Base-by-base conservation (phyloP, 2,888 invertebrate species). In the Tupiocoris notatus region DNA sequence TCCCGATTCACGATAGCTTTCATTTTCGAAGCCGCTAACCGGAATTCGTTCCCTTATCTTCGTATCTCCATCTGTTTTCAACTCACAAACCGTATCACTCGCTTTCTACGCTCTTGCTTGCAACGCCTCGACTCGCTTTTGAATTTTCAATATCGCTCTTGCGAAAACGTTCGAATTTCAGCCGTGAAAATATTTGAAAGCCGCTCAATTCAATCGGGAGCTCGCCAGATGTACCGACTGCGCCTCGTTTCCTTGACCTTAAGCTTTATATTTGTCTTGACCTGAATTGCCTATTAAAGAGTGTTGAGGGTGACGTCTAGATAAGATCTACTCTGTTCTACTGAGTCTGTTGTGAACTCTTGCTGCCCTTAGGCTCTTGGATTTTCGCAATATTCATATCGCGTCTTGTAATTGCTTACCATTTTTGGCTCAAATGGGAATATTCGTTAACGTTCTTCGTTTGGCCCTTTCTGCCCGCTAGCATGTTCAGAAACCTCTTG, bases 211-310 rank as follows among this genome's bases (percentile, higher is more conserved):
- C 39, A 7, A 7, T 3, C 39, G 39, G 39, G 39, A 39, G 39
- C 3, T 39, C 6, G 39, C 59, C 59, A 59, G 59, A 59, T 59
- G 59, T 59, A 39, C 39, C 39, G 39, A 39, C 39, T 39, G 39
- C 39, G 12, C 39, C 39, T 39, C 59, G 23, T 70, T 25, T 24
- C 73, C 73, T 62, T 62, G 63, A 62, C 56, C 73, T 62, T 73
- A 20, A 54, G 70, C 59, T 22, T 23, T 24, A 59, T 58, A 70
- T 39, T 56, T 39, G 63, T 62, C 63, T 61, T 62, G 73, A 62
- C 73, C 73, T 54, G 62, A 20, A 61, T 73, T 54, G 25, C 62
- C 62, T 62, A 62, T 73, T 73, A 0, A 65, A 18, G 54, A 61
- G 21, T 25, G 12, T 67, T 67, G 57, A 67, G 39, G 56, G 57